phyloP scores from a whole-genome alignment of 2,888 invertebrate species.

The Pterostichus madidus region DNA sequence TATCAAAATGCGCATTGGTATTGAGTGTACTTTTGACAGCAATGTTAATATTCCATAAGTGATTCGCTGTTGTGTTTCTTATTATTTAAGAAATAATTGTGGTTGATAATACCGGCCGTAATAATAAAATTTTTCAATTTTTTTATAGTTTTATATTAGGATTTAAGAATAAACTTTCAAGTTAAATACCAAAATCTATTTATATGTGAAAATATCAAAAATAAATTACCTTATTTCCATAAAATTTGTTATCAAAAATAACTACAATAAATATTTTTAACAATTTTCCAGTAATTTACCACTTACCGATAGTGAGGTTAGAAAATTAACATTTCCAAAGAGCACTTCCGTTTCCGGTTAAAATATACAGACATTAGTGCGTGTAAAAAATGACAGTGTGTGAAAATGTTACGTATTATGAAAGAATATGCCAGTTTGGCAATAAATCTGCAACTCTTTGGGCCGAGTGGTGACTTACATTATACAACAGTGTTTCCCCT shows the following conservation, averaged over 20 bases:
- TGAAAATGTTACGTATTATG: constrained; percentile 67
- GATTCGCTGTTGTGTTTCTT: no score
- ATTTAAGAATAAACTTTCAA: background rate
- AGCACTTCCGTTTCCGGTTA: constrained; percentile 10
- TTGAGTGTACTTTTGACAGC: no score
- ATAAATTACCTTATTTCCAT: constrained; percentile 27
- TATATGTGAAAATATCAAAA: constrained; percentile 49
- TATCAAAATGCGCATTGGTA: no score
- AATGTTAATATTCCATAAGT: no score
- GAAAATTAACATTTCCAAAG: background rate
- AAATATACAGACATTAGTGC: constrained; percentile 25
- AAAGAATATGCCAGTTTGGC: constrained; percentile 76
- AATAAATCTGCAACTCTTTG: constrained; percentile 75
- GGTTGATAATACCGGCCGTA: no score
- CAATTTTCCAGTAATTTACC: constrained; percentile 29
- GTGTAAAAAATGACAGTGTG: constrained; percentile 67
- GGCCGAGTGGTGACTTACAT: constrained; percentile 76
- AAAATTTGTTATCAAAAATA: constrained; percentile 49
- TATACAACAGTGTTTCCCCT: constrained; percentile 78
- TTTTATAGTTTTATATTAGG: constrained; percentile 3
- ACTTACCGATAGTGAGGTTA: constrained; percentile 6
- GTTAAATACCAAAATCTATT: background rate
- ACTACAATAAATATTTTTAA: constrained; percentile 1
- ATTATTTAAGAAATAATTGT: no score
- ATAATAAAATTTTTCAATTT: background rate